Evolutionary conservation across 2,888 invertebrate species (phyloP).

Genomic region (Galeopsomyia nigrocyanea): DNA sequence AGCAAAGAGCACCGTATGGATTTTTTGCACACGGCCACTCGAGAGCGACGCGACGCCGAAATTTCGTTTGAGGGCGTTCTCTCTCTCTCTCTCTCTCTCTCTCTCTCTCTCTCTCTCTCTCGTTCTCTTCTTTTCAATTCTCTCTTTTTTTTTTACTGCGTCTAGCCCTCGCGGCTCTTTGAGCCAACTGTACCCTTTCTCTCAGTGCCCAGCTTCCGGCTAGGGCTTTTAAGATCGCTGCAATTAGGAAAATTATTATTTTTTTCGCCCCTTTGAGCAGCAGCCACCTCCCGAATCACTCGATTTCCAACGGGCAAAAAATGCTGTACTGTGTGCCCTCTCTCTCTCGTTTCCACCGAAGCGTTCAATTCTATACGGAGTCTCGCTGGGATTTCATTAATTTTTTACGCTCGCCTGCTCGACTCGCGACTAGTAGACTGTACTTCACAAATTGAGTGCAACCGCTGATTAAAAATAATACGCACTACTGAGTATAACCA

Average conservation of each 20-base stretch:
- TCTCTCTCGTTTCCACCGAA: not conserved
- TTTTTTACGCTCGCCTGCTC: conserved; percentile 30
- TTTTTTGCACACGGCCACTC: conserved; percentile 61
- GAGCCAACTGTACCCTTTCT: conserved; percentile 8
- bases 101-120: conserved; percentile 20
- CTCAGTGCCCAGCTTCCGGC: conserved; percentile 13
- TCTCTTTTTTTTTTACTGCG: conserved; percentile 30
- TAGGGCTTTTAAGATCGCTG: conserved; percentile 30
- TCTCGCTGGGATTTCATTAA: conserved; percentile 28
- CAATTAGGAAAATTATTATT: conserved; percentile 43
- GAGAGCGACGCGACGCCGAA: conserved; percentile 64
- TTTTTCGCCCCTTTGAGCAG: not conserved
- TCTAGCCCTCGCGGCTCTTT: conserved; percentile 39
- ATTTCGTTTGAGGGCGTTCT: conserved; percentile 53
- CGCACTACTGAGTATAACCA: not conserved
- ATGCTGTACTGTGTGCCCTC: not conserved
- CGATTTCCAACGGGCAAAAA: conserved; percentile 3
- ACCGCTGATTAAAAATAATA: conserved; percentile 17
- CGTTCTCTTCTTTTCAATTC: conserved; percentile 22
- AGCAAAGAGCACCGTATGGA: conserved; percentile 55
- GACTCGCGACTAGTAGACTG: not conserved
- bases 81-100: not conserved
- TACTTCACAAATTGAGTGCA: conserved; percentile 20
- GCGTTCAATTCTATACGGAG: not conserved
- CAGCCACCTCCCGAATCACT: conserved; percentile 8